Base-by-base conservation (phyloP, 1,140 invertebrate genomes). In the Drosophila orosa region DNA sequence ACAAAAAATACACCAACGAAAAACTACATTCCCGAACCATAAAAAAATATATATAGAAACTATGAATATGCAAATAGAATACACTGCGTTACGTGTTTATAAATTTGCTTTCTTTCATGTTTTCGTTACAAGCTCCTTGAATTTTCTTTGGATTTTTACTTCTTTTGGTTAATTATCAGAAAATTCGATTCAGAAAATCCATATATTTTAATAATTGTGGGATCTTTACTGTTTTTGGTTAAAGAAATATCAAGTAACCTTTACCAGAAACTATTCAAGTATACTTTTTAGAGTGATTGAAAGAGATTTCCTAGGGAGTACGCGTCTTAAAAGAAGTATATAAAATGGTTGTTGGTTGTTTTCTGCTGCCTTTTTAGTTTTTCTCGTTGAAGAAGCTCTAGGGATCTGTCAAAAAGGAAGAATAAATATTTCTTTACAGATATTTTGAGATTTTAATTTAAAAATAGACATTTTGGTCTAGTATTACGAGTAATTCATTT, bases 1-100 rank as follows among this genome's bases (percentile, higher is more conserved):
- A 65, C 47, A 48, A 63, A 39, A 48, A 63, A 39, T 22, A 60
- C 33, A 52, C 31, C 15, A 39, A 39, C 12, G 35, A 54, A 60
- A 52, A 33, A 54, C 54, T 31, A 58, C 27, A 35, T 40, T 50
- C 35, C 29, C 25, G 12, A 15, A 29, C 39, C 17, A 52, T 31
- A 35, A 17, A 31, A 15, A 27, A 17, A 40, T 0, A 17, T 4
- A 42, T 3, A 24, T 3, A 15, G 8, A 50, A 50, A 19, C 10
- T 31, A 13, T 31, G 10, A 52, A 62, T 24, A 40, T 57, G 24
- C 33, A 39, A 59, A 58, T 29, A 29, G n/a, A 39, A 19, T 39
- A 39, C 25, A 59, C 31, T 27, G 9, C 15, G 7, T 19, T 60
- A 13, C 22, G 29, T 27, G 22, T 37, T 61, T 37, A 19, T 15